Conservation (phyloP, 2,888 invertebrate genomes). For the Drosophila gaucha region DNA sequence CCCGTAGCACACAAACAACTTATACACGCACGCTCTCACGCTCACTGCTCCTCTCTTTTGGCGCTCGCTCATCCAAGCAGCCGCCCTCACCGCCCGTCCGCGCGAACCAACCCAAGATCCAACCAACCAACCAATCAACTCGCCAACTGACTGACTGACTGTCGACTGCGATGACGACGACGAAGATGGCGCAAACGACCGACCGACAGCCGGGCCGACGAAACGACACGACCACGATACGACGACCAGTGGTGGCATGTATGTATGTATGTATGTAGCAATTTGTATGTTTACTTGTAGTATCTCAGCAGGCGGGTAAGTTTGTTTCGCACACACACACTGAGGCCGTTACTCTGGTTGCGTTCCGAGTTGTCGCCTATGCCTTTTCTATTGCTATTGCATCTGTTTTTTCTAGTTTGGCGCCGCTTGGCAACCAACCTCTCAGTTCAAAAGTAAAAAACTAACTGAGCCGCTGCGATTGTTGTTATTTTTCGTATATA, state of each 20-base stretch:
- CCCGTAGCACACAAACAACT: slow-evolving; percentile 54
- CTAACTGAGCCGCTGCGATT: slow-evolving; percentile 71
- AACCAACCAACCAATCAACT: slow-evolving; percentile 47
- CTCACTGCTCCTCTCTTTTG: slow-evolving; percentile 50
- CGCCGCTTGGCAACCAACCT: slow-evolving; percentile 71
- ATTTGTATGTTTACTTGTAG: slow-evolving; percentile 70
- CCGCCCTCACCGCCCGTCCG: slow-evolving; percentile 29
- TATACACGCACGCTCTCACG: slow-evolving; percentile 48
- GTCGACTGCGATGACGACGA: slow-evolving; percentile 38
- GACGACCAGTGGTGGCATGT: slow-evolving; percentile 54
- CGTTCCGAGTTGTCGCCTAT: slow-evolving; percentile 50
- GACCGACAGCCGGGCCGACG: slow-evolving; percentile 38
- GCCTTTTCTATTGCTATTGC: slow-evolving; percentile 46
- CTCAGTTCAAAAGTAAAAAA: slow-evolving; percentile 82
- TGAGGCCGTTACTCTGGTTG: slow-evolving; percentile 57
- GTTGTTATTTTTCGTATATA: slow-evolving; percentile 45
- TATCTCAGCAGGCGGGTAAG: slow-evolving; percentile 64
- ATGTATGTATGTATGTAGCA: slow-evolving; percentile 51
- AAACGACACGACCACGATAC: slow-evolving; percentile 44
- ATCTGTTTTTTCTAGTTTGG: slow-evolving; percentile 36
- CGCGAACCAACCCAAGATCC: slow-evolving; percentile 21
- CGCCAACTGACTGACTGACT: slow-evolving; percentile 54
- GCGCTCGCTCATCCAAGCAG: slow-evolving; percentile 54
- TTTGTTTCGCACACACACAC: slow-evolving; percentile 59
- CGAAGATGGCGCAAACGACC: slow-evolving; percentile 24